phyloP scores from a whole-genome alignment of 2,797 vertebrate species.

The Chiloscyllium punctatum region DNA sequence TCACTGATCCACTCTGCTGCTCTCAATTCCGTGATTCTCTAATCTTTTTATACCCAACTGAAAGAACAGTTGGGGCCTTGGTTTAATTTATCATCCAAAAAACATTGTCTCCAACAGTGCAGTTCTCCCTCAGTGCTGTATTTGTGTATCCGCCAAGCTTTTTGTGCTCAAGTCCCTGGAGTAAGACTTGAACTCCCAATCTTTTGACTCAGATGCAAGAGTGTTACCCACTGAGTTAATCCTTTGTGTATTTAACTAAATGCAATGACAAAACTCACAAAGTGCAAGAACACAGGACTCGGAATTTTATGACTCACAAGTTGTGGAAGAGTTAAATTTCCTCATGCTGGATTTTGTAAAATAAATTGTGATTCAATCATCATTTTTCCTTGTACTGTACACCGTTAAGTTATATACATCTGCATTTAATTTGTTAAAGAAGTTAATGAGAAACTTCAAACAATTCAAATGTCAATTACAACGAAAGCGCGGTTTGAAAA shows the following conservation, averaged over 20 bases:
- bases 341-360: not conserved
- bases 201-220: not conserved
- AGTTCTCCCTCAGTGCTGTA: not conserved
- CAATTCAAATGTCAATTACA: conserved; percentile 81
- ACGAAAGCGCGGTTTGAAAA: conserved; percentile 72
- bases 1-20: not conserved
- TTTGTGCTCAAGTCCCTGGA: not conserved
- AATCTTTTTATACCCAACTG: not conserved
- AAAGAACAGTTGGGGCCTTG: not conserved
- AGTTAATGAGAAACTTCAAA: conserved; percentile 83
- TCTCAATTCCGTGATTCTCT: not conserved
- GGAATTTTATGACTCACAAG: not conserved
- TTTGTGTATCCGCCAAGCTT: not conserved
- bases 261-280: not conserved
- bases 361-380: conserved; percentile 28
- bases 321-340: conserved; percentile 23
- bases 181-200: not conserved
- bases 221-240: not conserved
- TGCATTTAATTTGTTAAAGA: conserved; percentile 73
- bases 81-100: not conserved
- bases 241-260: not conserved
- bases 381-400: conserved; percentile 60
- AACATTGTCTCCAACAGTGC: not conserved
- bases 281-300: not conserved
- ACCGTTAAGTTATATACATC: conserved; percentile 65